These are phyloP conservation scores for Oxyura jamaicensis DNA, from an alignment of 2,113 vertebrate genomes.

Conservation along the genomic window DNA sequence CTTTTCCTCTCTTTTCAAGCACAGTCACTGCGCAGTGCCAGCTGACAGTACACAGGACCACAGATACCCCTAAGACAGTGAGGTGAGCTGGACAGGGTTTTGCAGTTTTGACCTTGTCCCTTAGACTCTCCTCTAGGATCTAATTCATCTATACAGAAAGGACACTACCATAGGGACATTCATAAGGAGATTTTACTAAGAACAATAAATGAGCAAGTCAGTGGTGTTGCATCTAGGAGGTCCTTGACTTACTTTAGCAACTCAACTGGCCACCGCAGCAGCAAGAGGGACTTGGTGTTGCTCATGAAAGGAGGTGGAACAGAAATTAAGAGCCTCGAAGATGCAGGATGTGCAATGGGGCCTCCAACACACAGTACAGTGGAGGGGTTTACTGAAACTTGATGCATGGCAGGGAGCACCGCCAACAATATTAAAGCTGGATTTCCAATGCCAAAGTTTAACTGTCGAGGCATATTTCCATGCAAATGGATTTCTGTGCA, in stretches of 20 bases:
- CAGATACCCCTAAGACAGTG: background rate
- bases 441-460: background rate
- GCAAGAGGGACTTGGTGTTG: background rate
- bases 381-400: background rate
- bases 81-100: background rate
- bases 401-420: background rate
- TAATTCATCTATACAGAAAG: background rate
- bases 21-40: background rate
- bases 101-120: background rate
- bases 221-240: rapidly evolving
- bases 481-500: conserved; percentile 1
- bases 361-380: background rate
- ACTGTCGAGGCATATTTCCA: background rate
- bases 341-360: rapidly evolving
- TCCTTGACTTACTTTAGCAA: background rate
- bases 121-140: background rate
- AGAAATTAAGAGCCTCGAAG: background rate
- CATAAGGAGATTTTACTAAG: background rate
- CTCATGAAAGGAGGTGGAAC: background rate
- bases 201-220: background rate
- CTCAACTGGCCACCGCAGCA: background rate
- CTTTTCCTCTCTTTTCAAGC: background rate
- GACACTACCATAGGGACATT: background rate
- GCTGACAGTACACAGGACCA: background rate
- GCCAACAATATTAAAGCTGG: background rate